These are phyloP conservation scores for Tupaia tana DNA, from an alignment of 2,113 vertebrate species.

Conservation along the genomic window DNA sequence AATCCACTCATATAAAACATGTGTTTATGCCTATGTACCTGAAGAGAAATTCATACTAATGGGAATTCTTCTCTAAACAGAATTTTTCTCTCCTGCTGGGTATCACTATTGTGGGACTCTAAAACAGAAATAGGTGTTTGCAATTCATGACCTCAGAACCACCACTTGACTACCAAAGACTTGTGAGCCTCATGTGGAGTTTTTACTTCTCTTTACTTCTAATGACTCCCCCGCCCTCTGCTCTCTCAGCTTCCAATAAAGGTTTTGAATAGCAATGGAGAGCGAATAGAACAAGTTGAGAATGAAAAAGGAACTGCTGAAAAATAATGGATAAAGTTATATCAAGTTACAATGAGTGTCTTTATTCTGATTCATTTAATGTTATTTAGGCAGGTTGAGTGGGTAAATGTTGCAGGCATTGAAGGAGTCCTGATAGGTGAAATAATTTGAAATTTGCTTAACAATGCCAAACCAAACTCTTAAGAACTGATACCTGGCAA, in stretches of 20 bases:
- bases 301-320: constrained; percentile 25
- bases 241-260: constrained; percentile 36
- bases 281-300: background rate
- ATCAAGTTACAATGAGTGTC: constrained; percentile 37
- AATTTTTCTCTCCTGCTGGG: constrained; percentile 61
- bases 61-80: constrained; percentile 43
- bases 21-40: constrained; percentile 25
- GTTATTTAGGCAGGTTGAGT: constrained; percentile 25
- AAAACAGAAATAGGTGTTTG: constrained; percentile 47
- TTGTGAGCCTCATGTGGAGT: constrained; percentile 41
- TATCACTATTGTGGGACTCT: constrained; percentile 1
- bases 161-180: background rate
- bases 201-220: constrained; percentile 16
- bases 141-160: constrained; percentile 27
- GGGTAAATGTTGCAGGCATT: background rate
- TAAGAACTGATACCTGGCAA: constrained; percentile 70
- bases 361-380: constrained; percentile 46
- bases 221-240: constrained; percentile 23
- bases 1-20: constrained; percentile 10
- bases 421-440: constrained; percentile 41
- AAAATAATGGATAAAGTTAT: constrained; percentile 61
- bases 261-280: constrained; percentile 49
- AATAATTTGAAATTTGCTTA: constrained; percentile 44
- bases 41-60: constrained; percentile 31
- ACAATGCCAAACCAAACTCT: constrained; percentile 58